Evolutionary conservation across 2,113 vertebrate genomes (phyloP).

Genomic region (Dendrocopos noguchii): DNA sequence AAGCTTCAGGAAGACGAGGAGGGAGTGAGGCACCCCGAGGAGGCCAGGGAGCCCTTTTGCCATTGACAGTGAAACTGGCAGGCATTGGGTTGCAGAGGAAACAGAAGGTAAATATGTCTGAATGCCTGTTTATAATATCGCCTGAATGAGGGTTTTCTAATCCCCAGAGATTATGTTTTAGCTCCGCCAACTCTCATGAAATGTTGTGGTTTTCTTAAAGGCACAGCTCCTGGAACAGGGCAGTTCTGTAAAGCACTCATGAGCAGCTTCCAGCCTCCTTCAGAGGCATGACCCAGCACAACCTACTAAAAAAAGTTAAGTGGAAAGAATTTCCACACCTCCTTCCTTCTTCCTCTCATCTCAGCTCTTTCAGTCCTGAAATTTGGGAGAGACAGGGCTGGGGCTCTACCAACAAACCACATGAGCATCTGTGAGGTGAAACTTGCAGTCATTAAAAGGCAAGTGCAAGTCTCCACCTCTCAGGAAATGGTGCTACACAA

Average conservation of each 20-base stretch:
- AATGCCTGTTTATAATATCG: constrained; percentile 40
- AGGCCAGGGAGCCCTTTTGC: neutral
- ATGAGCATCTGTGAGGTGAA: fast-evolving
- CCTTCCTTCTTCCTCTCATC: neutral
- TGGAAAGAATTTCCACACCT: neutral
- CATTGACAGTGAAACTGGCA: neutral
- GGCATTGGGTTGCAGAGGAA: constrained; percentile 40
- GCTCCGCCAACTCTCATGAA: neutral
- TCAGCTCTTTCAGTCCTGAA: neutral
- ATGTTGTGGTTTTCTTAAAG: constrained; percentile 40
- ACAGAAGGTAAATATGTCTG: constrained; percentile 55
- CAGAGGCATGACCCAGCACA: neutral
- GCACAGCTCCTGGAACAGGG: neutral
- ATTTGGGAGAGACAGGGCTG: neutral
- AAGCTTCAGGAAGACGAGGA: neutral
- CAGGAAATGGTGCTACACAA: neutral
- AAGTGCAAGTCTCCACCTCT: neutral
- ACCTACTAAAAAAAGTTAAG: neutral
- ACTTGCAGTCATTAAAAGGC: neutral
- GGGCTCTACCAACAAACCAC: neutral
- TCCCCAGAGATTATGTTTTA: constrained; percentile 6
- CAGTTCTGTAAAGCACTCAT: neutral
- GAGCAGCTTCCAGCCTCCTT: neutral
- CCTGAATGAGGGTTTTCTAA: constrained; percentile 19
- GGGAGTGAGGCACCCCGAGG: neutral